Conservation (phyloP, 2,113 vertebrate genomes). For the Mirza zaza region DNA sequence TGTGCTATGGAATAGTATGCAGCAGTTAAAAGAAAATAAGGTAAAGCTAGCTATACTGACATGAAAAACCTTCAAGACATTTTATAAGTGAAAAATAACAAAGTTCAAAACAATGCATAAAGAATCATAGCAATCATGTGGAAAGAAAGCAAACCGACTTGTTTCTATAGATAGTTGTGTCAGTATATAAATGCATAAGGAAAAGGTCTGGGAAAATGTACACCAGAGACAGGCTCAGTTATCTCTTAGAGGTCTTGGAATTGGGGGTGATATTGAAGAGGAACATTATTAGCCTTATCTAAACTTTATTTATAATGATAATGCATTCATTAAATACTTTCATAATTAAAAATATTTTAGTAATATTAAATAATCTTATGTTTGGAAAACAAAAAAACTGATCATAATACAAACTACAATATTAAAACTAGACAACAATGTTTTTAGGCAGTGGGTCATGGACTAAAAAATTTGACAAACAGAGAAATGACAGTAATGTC, state of each 20-base stretch:
- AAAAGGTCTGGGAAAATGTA: background rate
- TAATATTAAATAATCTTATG: background rate
- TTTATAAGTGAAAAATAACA: background rate
- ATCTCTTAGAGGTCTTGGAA: background rate
- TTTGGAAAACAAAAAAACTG: background rate
- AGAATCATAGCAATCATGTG: background rate
- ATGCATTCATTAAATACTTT: background rate
- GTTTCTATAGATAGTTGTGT: background rate
- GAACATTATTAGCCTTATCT: background rate
- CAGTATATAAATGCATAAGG: background rate
- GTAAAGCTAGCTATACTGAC: background rate
- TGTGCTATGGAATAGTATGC: background rate
- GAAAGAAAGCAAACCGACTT: background rate
- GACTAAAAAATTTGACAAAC: background rate
- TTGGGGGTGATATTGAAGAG: background rate
- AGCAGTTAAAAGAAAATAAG: background rate
- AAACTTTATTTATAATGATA: conserved; percentile 24
- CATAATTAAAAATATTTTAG: background rate
- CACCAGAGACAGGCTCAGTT: background rate
- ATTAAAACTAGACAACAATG: background rate
- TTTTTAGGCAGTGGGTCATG: background rate
- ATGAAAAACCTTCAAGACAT: background rate
- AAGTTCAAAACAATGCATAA: background rate
- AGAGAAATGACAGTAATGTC: background rate
- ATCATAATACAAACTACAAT: background rate